Base-by-base conservation (phyloP, 1,140 invertebrate genomes). In the Dufourea novaeangliae region DNA sequence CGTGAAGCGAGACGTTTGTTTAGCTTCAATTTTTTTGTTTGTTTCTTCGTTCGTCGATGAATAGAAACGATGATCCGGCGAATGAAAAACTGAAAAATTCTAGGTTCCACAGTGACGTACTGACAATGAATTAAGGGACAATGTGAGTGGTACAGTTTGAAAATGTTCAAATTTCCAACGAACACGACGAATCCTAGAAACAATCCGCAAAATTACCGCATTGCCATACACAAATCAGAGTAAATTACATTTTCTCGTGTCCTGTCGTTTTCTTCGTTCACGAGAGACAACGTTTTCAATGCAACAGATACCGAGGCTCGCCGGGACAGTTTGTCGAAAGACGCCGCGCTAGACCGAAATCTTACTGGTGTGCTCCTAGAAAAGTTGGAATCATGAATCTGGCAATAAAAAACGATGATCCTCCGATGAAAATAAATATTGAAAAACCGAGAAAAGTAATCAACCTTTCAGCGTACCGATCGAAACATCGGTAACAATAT, bases 311-410 rank as follows among this genome's bases (percentile, higher is more conserved):
- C 12, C 12, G 71, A 54, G 44, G n/a, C 5, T 17, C 4, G 29
- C 4, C 8, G 22, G 34, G 22, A 2, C 32, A 1, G 34, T 52
- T 4, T n/a, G n/a, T n/a, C n/a, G 39, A 46, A 64, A 67, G 25
- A n/a, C 39, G 29, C 5, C 11, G 22, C n/a, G 20, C n/a, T 0
- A 57, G 41, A 46, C 5, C 8, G 1, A 79, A 52, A 50, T 22
- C 25, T 27, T 61, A 50, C n/a, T 79, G 71, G 77, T 79, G 77
- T 11, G 32, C 71, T 2, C 70, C 77, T 41, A 75, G 77, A n/a
- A 79, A 67, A 79, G 71, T 66, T 8, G 57, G 27, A 29, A 52
- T 20, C n/a, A 50, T 25, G 10, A 27, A 11, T 20, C 8, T 20
- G 1, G 32, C 3, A n/a, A 54, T 14, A 34, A 57, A 57, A 25